Evolutionary conservation across 2,113 vertebrate genomes (phyloP).

Genomic region (Rhabdornis inornatus): DNA sequence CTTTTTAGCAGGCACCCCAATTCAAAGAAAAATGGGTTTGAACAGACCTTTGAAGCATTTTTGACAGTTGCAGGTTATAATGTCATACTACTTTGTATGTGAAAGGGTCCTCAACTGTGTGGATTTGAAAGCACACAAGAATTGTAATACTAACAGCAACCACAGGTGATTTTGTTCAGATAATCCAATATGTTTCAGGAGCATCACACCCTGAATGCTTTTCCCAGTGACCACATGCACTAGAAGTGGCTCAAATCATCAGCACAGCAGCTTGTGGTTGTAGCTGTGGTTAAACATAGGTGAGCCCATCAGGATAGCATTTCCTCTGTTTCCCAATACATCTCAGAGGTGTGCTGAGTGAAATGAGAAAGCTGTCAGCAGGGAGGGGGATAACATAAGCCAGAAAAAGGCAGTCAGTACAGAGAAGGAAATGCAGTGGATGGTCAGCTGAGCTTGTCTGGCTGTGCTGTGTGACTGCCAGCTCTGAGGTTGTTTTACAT

Average conservation of each 20-base stretch:
- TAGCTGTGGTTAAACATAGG: neutral
- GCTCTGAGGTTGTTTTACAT: neutral
- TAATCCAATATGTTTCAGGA: neutral
- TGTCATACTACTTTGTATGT: neutral
- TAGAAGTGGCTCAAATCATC: neutral
- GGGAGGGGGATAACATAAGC: neutral
- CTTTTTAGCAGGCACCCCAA: neutral
- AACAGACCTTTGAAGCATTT: neutral
- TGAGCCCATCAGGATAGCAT: neutral
- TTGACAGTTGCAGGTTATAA: neutral
- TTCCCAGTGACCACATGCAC: neutral
- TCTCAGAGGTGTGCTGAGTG: neutral
- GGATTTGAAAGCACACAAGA: neutral
- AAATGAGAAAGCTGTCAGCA: neutral
- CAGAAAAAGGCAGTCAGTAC: no score
- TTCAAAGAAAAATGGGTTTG: neutral
- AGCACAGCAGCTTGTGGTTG: neutral
- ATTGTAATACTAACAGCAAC: neutral
- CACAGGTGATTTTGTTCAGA: neutral
- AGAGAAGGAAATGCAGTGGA: neutral
- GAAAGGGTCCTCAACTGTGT: neutral
- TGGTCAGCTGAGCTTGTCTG: neutral
- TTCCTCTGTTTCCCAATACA: neutral
- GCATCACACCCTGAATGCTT: neutral
- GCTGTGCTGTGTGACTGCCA: neutral